A percentile compares a stretch with the other conserved stretches of the same genome.
Conservation (phyloP, 2,888 invertebrate genomes). For the Himalopsyche tibetana region DNA sequence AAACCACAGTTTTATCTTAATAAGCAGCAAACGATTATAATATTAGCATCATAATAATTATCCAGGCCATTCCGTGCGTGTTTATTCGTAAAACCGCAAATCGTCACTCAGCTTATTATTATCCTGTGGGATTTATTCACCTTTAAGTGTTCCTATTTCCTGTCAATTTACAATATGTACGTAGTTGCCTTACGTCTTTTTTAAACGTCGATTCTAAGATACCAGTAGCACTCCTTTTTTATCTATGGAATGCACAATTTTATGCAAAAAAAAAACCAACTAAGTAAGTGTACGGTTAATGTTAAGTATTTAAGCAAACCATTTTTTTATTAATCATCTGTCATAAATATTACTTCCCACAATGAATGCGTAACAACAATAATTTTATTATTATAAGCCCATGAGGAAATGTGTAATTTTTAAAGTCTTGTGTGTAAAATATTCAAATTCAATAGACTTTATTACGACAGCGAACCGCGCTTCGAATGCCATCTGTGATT, state of each 20-base stretch:
- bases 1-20: too few relatives aligned
- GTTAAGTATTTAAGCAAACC: too few relatives aligned
- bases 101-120: constrained; percentile 17
- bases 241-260: too few relatives aligned
- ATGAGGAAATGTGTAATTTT: neutral
- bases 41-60: neutral
- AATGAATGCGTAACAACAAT: neutral
- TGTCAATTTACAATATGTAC: constrained; percentile 11
- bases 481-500: constrained; percentile 22
- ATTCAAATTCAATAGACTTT: constrained; percentile 23
- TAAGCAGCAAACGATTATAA: too few relatives aligned
- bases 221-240: too few relatives aligned
- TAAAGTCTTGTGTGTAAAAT: neutral
- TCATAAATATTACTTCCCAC: constrained; percentile 1
- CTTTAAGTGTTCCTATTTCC: constrained; percentile 33
- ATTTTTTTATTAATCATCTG: too few relatives aligned
- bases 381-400: neutral
- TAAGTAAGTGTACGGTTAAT: too few relatives aligned
- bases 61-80: constrained; percentile 1
- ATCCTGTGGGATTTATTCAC: constrained; percentile 38
- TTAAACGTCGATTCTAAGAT: neutral
- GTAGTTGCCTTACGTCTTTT: neutral
- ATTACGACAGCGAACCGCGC: constrained; percentile 4
- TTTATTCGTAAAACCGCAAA: constrained; percentile 17
- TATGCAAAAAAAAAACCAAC: too few relatives aligned